These are phyloP conservation scores for Eristalis arbustorum DNA, from an alignment of 2,888 invertebrate genomes.

Conservation along the genomic window DNA sequence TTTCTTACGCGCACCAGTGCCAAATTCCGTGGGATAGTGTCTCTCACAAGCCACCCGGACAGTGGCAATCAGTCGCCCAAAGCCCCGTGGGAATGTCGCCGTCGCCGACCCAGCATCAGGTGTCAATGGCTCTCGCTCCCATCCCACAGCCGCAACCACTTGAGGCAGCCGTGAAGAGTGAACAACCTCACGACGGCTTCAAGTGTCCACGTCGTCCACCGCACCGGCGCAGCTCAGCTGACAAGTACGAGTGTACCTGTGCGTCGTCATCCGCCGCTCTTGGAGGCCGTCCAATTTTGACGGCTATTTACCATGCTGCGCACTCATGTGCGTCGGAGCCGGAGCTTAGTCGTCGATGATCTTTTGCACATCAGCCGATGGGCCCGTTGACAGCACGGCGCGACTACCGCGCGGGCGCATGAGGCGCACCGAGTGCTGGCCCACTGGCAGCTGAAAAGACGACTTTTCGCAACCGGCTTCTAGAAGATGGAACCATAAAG, in stretches of 20 bases:
- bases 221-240: not conserved
- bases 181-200: slow-evolving; percentile 3
- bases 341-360: not conserved
- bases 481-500: slow-evolving; percentile 23
- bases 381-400: slow-evolving; percentile 28
- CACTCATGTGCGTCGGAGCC: slow-evolving; percentile 10
- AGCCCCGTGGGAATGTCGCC: not conserved
- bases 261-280: not conserved
- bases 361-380: not conserved
- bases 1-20: too few species aligned
- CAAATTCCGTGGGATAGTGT: slow-evolving; percentile 1
- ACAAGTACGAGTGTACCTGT: slow-evolving; percentile 5
- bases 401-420: not conserved
- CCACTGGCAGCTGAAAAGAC: slow-evolving; percentile 7
- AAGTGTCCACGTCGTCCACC: not conserved
- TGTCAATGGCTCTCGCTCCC: not conserved
- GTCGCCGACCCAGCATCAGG: not conserved
- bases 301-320: not conserved
- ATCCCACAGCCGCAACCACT: not conserved
- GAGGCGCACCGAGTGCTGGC: not conserved
- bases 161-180: not conserved
- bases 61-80: not conserved
- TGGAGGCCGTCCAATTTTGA: slow-evolving; percentile 28
- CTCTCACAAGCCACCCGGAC: not conserved
- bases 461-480: slow-evolving; percentile 12